Percentiles rank a stretch among this genome's conserved stretches.
Evolutionary conservation across 2,888 invertebrate genomes (phyloP).

Genomic region (Strigamia transsilvanica): DNA sequence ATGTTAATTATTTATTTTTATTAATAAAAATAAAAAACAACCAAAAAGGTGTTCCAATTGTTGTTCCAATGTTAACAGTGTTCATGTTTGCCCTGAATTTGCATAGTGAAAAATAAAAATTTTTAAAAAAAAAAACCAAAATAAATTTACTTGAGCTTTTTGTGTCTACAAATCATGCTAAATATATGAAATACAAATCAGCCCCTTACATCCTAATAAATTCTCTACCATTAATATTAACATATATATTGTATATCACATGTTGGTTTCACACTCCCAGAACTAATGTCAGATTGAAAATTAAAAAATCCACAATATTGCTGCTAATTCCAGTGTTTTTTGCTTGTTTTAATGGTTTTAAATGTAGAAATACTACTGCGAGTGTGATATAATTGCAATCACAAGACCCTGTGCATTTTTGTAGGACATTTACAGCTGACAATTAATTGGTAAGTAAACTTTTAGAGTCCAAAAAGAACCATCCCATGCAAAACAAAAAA

Average conservation of each 20-base stretch:
- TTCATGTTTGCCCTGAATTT: neutral
- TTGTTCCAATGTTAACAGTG: neutral
- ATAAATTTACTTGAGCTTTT: conserved; percentile 24
- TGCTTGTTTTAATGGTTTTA: neutral
- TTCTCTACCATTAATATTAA: conserved; percentile 4
- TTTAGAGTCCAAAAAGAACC: neutral
- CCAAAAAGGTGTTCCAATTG: neutral
- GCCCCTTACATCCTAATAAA: neutral
- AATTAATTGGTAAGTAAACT: neutral
- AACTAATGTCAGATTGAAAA: neutral
- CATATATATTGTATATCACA: conserved; percentile 1
- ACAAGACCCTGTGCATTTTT: conserved; percentile 28
- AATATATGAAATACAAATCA: neutral
- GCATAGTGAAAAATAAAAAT: neutral
- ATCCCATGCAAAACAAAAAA: neutral
- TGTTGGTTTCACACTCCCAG: conserved; percentile 18
- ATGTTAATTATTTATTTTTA: neutral
- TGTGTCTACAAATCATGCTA: neutral
- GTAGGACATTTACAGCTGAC: conserved; percentile 17
- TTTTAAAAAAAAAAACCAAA: neutral
- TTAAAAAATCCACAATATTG: conserved; percentile 15
- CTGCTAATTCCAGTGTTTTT: neutral
- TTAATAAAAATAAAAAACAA: neutral
- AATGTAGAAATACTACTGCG: conserved; percentile 27
- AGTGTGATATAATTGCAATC: conserved; percentile 30